A percentile compares a stretch with the other conserved stretches of the same genome.
phyloP scores from a whole-genome alignment of 2,797 vertebrate species.

The Cheirogaleus major region DNA sequence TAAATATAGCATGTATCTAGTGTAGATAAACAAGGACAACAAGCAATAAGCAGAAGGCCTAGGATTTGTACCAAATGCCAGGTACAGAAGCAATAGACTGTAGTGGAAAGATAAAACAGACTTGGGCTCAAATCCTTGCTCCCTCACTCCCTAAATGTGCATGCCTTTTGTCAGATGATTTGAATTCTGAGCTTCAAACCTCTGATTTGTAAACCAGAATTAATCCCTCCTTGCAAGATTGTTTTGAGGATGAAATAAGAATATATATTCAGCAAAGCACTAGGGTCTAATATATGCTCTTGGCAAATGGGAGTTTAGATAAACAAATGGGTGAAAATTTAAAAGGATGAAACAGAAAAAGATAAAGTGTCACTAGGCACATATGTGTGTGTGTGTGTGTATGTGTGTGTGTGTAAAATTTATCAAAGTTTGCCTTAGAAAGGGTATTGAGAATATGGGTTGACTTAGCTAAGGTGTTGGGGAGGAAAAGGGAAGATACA shows the following conservation, averaged over 20 bases:
- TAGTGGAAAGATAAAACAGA: neutral
- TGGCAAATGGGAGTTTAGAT: neutral
- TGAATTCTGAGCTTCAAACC: constrained; percentile 17
- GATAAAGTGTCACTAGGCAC: neutral
- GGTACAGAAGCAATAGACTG: neutral
- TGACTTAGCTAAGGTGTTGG: neutral
- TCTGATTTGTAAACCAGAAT: constrained; percentile 23
- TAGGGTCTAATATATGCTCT: neutral
- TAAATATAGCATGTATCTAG: constrained; percentile 7
- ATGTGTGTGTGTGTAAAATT: neutral
- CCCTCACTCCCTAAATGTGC: neutral
- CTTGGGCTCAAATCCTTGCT: neutral
- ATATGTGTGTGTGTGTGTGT: fast-evolving
- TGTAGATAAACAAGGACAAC: neutral
- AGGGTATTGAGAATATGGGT: neutral
- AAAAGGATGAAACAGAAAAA: constrained; percentile 30
- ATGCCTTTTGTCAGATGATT: neutral
- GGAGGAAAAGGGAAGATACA: neutral
- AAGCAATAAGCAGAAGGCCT: neutral
- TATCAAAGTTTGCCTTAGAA: constrained; percentile 1
- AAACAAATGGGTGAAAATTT: neutral
- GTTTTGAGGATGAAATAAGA: constrained; percentile 18
- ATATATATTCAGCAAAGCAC: neutral
- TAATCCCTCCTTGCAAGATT: constrained; percentile 2
- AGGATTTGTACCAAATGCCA: neutral